These are phyloP conservation scores for Pseudomugil tenellus DNA, from an alignment of 2,797 vertebrate species.

Conservation along the genomic window DNA sequence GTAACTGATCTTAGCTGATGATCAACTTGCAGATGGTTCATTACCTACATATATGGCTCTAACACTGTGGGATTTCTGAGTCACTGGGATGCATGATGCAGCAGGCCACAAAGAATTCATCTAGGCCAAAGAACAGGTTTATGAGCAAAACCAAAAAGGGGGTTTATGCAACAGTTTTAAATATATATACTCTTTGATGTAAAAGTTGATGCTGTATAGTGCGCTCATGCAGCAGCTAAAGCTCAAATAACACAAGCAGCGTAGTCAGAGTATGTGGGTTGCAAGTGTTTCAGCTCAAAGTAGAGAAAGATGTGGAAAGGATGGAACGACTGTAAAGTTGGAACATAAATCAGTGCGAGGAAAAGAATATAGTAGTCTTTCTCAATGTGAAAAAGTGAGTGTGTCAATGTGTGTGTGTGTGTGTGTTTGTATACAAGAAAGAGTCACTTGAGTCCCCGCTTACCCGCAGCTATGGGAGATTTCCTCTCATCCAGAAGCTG, in stretches of 20 bases:
- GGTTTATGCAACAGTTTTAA: too few relatives aligned
- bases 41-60: too few relatives aligned
- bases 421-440: slow-evolving; percentile 32
- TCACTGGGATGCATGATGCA: slow-evolving; percentile 53
- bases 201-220: slow-evolving; percentile 15
- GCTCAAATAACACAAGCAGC: slow-evolving; percentile 22
- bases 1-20: too few relatives aligned
- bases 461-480: slow-evolving; percentile 97
- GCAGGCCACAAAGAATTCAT: slow-evolving; percentile 51
- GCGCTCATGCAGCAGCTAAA: slow-evolving; percentile 21
- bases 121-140: slow-evolving; percentile 22
- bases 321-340: slow-evolving; percentile 23
- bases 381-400: slow-evolving; percentile 27
- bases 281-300: slow-evolving; percentile 36
- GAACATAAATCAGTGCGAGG: slow-evolving; percentile 30
- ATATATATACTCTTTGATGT: slow-evolving; percentile 7
- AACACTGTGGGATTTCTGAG: slow-evolving; percentile 51
- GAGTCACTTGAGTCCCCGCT: slow-evolving; percentile 51
- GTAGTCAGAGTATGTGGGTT: slow-evolving; percentile 51
- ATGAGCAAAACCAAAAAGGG: neutral
- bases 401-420: slow-evolving; percentile 2
- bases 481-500: slow-evolving; percentile 97
- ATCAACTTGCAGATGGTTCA: too few relatives aligned
- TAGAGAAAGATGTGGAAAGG: slow-evolving; percentile 19
- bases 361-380: slow-evolving; percentile 29